Conservation (phyloP, 2,888 invertebrate genomes). For the Seira sanloemensis region DNA sequence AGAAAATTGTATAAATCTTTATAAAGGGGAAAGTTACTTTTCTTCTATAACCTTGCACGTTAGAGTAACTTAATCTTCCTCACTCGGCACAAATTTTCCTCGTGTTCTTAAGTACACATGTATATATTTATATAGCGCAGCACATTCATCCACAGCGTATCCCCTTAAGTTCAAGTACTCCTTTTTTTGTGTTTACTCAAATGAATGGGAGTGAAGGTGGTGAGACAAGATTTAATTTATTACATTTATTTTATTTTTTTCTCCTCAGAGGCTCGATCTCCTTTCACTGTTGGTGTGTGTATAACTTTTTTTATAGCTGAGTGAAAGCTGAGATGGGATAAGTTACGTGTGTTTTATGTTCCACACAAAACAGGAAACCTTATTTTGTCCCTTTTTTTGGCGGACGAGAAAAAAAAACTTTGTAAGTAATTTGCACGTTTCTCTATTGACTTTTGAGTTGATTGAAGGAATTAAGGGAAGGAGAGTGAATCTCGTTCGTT, state of each 20-base stretch:
- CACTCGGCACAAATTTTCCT: background rate
- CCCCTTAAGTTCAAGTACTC: slow-evolving; percentile 9
- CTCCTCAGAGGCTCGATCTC: slow-evolving; percentile 46
- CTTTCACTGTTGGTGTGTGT: background rate
- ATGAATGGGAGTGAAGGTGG: slow-evolving; percentile 56
- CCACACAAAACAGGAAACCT: background rate
- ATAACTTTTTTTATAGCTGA: background rate
- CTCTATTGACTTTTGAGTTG: background rate
- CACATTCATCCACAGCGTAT: slow-evolving; percentile 13
- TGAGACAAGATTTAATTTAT: slow-evolving; percentile 59
- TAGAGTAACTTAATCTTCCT: background rate
- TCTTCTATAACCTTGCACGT: background rate
- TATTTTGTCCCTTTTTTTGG: slow-evolving; percentile 7
- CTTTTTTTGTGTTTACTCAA: slow-evolving; percentile 42
- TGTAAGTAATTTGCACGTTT: slow-evolving; percentile 44
- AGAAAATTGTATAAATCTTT: slow-evolving; percentile 35
- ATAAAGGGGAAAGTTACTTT: background rate
- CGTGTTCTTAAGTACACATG: background rate
- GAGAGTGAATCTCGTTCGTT: slow-evolving; percentile 25
- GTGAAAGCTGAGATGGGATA: slow-evolving; percentile 1
- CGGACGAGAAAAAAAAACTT: background rate
- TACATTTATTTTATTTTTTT: slow-evolving; percentile 59
- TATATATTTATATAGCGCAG: background rate
- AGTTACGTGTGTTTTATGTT: background rate
- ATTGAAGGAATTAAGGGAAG: slow-evolving; percentile 25